phyloP scores from a whole-genome alignment of 2,888 invertebrate genomes.

The Lissocephala sabroskyi region DNA sequence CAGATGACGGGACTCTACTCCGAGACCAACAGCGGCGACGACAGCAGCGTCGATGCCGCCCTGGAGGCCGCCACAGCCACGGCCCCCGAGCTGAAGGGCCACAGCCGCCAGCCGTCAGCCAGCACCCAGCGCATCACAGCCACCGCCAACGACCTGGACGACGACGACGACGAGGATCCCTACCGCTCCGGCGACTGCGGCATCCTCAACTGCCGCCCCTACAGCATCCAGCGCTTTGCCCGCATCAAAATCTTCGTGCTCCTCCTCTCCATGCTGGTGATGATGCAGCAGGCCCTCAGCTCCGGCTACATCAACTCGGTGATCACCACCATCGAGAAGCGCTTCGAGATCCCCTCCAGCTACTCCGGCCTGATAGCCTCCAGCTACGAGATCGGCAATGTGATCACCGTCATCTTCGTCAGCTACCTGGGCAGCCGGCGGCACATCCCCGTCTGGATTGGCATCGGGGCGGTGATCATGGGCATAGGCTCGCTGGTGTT shows the following conservation, averaged over 20 bases:
- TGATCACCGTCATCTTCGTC: slow-evolving; percentile 95
- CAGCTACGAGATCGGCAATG: slow-evolving; percentile 95
- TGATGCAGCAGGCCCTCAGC: slow-evolving; percentile 90
- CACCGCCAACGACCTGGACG: slow-evolving; percentile 30
- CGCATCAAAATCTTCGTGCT: slow-evolving; percentile 94
- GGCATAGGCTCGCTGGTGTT: slow-evolving; percentile 94
- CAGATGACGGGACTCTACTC: slow-evolving; percentile 90
- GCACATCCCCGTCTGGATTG: slow-evolving; percentile 96
- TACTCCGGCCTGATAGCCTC: slow-evolving; percentile 94
- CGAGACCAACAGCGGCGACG: slow-evolving; percentile 77
- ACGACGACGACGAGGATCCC: slow-evolving; percentile 80
- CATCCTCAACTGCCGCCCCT: slow-evolving; percentile 88
- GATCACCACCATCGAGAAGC: slow-evolving; percentile 96
- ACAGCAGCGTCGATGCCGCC: slow-evolving; percentile 74
- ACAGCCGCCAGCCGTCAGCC: slow-evolving; percentile 84
- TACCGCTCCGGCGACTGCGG: slow-evolving; percentile 84
- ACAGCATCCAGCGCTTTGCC: slow-evolving; percentile 88
- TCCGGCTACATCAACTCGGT: slow-evolving; percentile 95
- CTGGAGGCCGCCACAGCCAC: slow-evolving; percentile 55
- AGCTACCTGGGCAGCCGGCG: slow-evolving; percentile 94
- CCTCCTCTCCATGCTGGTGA: slow-evolving; percentile 90
- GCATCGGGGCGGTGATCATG: slow-evolving; percentile 93
- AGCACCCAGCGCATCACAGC: slow-evolving; percentile 21
- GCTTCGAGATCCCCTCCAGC: slow-evolving; percentile 94
- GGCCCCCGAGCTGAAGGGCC: slow-evolving; percentile 77